Evolutionary conservation across 1,140 invertebrate genomes (phyloP), one percentile per base, ranked within the genome.

Genomic region (Drosophila equinoxialis): DNA sequence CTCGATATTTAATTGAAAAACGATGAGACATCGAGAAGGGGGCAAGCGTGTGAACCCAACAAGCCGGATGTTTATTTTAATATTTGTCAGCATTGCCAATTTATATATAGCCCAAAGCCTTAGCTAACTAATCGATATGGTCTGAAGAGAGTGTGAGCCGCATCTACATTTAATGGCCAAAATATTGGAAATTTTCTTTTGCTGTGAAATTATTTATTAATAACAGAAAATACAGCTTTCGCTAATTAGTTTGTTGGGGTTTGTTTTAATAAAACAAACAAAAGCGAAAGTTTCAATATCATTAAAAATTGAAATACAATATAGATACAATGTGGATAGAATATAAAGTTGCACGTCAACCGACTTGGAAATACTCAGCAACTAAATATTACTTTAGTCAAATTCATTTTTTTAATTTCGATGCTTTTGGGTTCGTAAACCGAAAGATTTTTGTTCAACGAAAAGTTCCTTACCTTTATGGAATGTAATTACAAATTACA

Each of bases 11-110:
- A 66, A 65, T 76, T 55, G 23, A 14, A 51, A 60, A 42, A 59
- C 58, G 59, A 42, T 10, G 51, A 37, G 73, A 58, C 42, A 35
- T 13, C 55, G 37, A 59, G 37, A 57, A 35, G 20, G 55, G 3
- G 7, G 17, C 55, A 14, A 41, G 58, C 83, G 79, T 86, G 82
- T 66, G 82, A 86, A 86, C 83, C 61, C 17, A 74, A 20, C 69
- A 74, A 42, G 48, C 66, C 23, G 39, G 33, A 14, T 74, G 69
- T 82, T 67, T 65, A 86, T 71, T 71, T 51, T 55, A 78, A 68
- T 64, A 10, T 37, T n/a, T 23, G 8, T 30, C 30, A 39, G 17
- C 11, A 10, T 59, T 59, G 30, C 14, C 76, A 76, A 68, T 51
- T 17, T 33, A 6, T 6, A 20, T 48, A 6, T 30, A 26, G 57